Conservation (phyloP, 2,797 vertebrate species). For the Sebastes miniatus region DNA sequence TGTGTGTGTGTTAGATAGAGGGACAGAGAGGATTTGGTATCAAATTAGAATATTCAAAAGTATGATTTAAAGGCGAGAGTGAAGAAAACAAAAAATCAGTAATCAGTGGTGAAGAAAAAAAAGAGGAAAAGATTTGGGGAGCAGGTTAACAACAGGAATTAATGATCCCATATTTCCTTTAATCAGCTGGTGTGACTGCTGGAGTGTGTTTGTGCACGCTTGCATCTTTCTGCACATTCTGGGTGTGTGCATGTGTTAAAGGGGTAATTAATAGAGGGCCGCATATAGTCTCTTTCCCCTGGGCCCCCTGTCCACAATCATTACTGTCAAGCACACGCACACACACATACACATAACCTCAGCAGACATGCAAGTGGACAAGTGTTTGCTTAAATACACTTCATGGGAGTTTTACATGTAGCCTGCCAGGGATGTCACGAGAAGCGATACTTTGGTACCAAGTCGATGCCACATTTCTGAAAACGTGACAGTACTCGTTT, state of each 20-base stretch:
- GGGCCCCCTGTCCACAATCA: conserved; percentile 53
- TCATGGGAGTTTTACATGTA: neutral
- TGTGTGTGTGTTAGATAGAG: neutral
- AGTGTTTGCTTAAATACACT: conserved; percentile 4
- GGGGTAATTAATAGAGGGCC: conserved; percentile 57
- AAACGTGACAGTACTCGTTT: too few species aligned
- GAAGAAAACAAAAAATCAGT: neutral
- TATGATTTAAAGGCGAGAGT: neutral
- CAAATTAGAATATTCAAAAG: neutral
- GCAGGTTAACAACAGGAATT: neutral
- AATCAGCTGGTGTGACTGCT: neutral
- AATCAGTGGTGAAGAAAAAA: neutral
- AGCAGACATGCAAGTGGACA: conserved; percentile 13
- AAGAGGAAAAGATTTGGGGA: neutral
- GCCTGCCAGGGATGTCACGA: neutral
- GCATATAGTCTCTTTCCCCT: conserved; percentile 52
- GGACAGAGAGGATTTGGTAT: neutral
- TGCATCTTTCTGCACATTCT: conserved; percentile 35
- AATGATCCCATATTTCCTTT: neutral
- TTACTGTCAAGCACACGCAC: conserved; percentile 45
- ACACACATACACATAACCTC: neutral
- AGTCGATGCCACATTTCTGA: too few species aligned
- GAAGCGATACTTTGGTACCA: too few species aligned
- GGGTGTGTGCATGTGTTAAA: conserved; percentile 7
- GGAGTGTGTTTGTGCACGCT: neutral